A percentile compares a stretch with the other conserved stretches of the same genome.
phyloP scores from a whole-genome alignment of 2,113 vertebrate species.

The Corythaixoides concolor region DNA sequence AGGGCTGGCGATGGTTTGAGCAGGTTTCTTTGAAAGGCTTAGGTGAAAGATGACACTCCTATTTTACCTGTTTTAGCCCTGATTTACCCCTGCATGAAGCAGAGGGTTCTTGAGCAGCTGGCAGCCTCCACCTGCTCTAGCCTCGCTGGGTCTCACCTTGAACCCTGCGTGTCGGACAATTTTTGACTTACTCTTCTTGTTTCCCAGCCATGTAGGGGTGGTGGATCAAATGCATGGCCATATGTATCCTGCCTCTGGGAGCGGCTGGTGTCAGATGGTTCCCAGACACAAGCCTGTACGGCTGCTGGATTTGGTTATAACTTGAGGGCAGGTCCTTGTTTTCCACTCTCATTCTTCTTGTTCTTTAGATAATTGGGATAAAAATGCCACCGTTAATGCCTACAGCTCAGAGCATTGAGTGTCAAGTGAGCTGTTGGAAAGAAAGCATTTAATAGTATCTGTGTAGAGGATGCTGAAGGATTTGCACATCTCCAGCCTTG shows the following conservation, averaged over 20 bases:
- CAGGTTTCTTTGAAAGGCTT: neutral
- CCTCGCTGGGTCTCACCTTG: neutral
- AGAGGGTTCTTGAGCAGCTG: neutral
- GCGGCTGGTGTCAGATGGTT: neutral
- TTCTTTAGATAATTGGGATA: neutral
- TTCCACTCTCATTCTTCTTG: neutral
- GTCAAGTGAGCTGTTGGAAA: neutral
- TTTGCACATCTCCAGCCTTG: neutral
- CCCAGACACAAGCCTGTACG: neutral
- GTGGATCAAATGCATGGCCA: neutral
- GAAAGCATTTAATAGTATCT: neutral
- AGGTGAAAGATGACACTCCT: neutral
- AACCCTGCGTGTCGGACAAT: neutral
- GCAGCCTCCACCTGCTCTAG: neutral
- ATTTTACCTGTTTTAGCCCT: neutral
- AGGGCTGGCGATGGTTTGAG: neutral
- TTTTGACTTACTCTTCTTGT: neutral
- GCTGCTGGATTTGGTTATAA: neutral
- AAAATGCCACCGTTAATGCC: neutral
- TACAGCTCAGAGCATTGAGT: neutral
- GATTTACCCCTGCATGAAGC: accelerated
- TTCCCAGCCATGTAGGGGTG: neutral
- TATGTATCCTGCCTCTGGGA: neutral
- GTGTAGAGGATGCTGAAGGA: neutral
- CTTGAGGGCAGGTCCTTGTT: neutral